Percentiles rank a stretch among this genome's conserved stretches.
Evolutionary conservation across 2,888 invertebrate genomes (phyloP).

Genomic region (Drosophila conformis): DNA sequence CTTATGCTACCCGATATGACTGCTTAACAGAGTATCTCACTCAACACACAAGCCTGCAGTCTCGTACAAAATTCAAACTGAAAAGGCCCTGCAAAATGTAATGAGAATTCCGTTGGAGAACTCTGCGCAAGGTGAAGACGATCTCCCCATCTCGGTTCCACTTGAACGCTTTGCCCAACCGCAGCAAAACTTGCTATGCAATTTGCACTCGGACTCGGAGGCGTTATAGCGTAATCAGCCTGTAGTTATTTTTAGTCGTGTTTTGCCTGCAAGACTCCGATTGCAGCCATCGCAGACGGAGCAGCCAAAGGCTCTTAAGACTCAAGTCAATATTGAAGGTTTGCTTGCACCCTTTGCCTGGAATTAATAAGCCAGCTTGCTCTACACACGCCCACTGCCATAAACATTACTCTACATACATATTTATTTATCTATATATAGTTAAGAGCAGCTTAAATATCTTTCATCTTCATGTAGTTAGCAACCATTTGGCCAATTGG

Average conservation of each 20-base stretch:
- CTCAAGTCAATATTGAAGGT: background rate
- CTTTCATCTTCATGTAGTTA: conserved; percentile 38
- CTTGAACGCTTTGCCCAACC: conserved; percentile 43
- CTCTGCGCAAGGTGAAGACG: background rate
- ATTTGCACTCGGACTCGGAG: conserved; percentile 45
- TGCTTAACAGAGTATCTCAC: background rate
- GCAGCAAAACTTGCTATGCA: conserved; percentile 13
- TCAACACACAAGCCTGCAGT: conserved; percentile 2
- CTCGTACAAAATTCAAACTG: background rate
- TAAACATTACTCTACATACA: conserved; percentile 17
- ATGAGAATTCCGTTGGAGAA: conserved; percentile 11
- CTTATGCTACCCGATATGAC: background rate
- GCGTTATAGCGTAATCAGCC: conserved; percentile 66
- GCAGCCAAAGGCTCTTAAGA: background rate
- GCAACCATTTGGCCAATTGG: conserved; percentile 1
- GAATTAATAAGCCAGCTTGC: conserved; percentile 26
- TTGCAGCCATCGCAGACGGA: conserved; percentile 8
- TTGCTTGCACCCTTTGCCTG: background rate
- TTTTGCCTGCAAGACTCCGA: conserved; percentile 23
- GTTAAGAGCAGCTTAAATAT: conserved; percentile 36
- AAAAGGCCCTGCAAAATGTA: conserved; percentile 2
- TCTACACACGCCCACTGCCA: conserved; percentile 16
- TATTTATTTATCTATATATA: background rate
- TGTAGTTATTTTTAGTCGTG: conserved; percentile 41
- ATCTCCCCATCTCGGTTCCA: conserved; percentile 28